Evolutionary conservation across 2,113 vertebrate genomes (phyloP).

Genomic region (Zosterops borbonicus): DNA sequence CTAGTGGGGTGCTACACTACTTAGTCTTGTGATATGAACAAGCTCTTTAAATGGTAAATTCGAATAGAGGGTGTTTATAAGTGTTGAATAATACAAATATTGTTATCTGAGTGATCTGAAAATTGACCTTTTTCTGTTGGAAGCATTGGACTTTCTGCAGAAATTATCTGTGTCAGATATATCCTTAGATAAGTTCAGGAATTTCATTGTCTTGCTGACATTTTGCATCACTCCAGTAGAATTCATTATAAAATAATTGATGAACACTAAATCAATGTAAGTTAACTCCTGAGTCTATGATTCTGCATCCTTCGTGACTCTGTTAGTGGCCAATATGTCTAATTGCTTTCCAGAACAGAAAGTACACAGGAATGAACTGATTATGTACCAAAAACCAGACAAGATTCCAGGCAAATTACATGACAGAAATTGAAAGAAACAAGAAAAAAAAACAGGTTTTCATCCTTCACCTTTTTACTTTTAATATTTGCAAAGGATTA

Average conservation of each 20-base stretch:
- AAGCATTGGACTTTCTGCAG: background rate
- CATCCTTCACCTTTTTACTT: background rate
- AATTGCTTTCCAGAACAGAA: background rate
- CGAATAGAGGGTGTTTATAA: background rate
- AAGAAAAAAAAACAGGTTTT: background rate
- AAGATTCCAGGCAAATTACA: background rate
- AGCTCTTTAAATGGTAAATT: background rate
- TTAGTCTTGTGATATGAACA: background rate
- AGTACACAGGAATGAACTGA: background rate
- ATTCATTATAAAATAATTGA: conserved; percentile 14
- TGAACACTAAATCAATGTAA: background rate
- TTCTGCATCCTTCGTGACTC: background rate
- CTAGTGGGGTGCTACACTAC: background rate
- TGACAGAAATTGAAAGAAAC: background rate
- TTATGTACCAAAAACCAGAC: background rate
- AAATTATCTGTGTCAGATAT: background rate
- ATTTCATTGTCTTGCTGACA: background rate
- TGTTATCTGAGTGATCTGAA: background rate
- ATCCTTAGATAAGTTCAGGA: background rate
- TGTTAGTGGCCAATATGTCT: background rate
- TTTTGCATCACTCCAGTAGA: background rate
- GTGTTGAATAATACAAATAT: background rate
- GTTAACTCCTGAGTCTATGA: background rate
- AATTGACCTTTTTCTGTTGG: background rate
- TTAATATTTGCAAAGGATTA: background rate